Base-by-base conservation (phyloP, 92 coral and sea anemone genomes). In the Galaxea fascicularis region DNA sequence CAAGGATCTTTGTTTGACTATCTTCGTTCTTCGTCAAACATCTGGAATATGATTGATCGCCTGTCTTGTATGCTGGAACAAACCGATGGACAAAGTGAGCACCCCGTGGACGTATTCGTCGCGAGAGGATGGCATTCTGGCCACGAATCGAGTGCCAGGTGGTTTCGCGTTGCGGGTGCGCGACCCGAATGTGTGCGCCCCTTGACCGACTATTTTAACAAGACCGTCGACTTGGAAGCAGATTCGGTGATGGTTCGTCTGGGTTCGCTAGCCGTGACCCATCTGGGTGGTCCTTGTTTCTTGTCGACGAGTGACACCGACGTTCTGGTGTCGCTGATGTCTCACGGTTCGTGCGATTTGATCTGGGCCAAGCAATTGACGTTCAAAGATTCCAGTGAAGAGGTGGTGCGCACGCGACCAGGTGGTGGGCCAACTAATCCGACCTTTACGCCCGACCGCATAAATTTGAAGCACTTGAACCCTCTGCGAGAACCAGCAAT, bases 41-140 rank as follows among this genome's bases (percentile, higher is more conserved):
- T 71, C 6, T 49, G 31, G 56, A 71, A 15, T 4, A 17, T 71
- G 27, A 7, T 71, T 6, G 57, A 39, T 26, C 15, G 31, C 15
- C 57, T 71, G 0, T 8, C 4, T 1, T 29, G 5, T 0, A 10
- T 5, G 56, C 3, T 71, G 29, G 76, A 71, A 71, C 26, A 58
- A n/a, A 10, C 9, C 4, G 76, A 58, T 6, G 29, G 1, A 26
- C 27, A 18, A 18, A 21, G 4, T 4, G 53, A 20, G 1, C 56
- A 16, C 8, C 16, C 41, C 16, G 4, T 71, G 16, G 57, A 71
- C 46, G 57, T 71, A 1, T 71, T 71, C 29, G 57, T 71, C 15
- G 76, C 58, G 4, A 71, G 29, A n/a, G 76, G 76, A 44, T 71
- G 76, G 76, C 56, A 49, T 45, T 71, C 76, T 8, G 4, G 5